Conservation (phyloP, 2,888 invertebrate genomes). For the Volucella zonaria region DNA sequence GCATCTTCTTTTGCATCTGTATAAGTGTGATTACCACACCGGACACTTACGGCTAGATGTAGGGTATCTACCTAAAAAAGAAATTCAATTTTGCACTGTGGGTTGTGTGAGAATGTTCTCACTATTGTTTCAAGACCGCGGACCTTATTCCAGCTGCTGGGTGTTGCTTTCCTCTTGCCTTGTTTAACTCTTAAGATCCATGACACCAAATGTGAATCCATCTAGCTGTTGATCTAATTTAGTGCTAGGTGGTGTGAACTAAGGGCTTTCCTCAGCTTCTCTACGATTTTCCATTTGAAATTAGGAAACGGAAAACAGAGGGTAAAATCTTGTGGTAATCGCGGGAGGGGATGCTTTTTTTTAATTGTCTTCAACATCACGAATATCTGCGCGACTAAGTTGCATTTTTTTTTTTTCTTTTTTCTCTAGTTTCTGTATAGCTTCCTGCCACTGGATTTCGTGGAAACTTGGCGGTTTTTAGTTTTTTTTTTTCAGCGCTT, state of each 20-base stretch:
- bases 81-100: conserved; percentile 60
- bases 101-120: conserved; percentile 82
- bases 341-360: conserved; percentile 70
- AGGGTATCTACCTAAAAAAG: conserved; percentile 33
- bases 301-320: conserved; percentile 48
- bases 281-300: conserved; percentile 44
- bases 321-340: conserved; percentile 34
- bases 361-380: conserved; percentile 73
- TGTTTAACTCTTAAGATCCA: conserved; percentile 64
- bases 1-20: conserved; percentile 70
- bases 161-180: conserved; percentile 8
- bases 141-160: conserved; percentile 41
- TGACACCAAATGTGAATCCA: conserved; percentile 74
- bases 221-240: conserved; percentile 74
- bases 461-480: conserved; percentile 61
- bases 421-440: conserved; percentile 30
- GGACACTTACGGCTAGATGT: conserved; percentile 58
- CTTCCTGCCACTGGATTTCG: conserved; percentile 74
- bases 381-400: conserved; percentile 64
- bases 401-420: conserved; percentile 38
- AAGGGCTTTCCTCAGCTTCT: conserved; percentile 68
- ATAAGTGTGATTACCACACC: conserved; percentile 49
- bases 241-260: conserved; percentile 73
- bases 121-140: conserved; percentile 80
- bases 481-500: conserved; percentile 30